Percentiles rank a stretch among this genome's conserved stretches.
These are phyloP conservation scores for Limenitis camilla DNA, from an alignment of 2,888 invertebrate species.

Conservation along the genomic window DNA sequence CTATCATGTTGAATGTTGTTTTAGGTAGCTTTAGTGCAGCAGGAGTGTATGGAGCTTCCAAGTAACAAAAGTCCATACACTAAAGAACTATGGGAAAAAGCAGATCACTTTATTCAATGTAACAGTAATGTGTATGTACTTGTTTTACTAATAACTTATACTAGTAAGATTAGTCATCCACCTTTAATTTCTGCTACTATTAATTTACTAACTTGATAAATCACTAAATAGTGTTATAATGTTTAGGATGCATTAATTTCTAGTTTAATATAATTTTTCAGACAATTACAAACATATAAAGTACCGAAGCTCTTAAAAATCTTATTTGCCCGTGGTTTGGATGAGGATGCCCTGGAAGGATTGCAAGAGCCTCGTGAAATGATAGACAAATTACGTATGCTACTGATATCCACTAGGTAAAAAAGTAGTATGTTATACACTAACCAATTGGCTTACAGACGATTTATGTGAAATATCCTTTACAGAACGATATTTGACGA, in stretches of 20 bases:
- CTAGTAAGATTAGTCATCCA: not conserved
- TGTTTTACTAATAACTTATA: not conserved
- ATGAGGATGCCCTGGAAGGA: conserved; percentile 38
- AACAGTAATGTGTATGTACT: conserved; percentile 34
- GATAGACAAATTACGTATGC: conserved; percentile 18
- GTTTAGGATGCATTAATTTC: not conserved
- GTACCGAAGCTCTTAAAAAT: conserved; percentile 41
- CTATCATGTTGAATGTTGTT: not conserved
- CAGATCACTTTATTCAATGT: conserved; percentile 30
- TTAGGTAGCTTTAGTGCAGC: conserved; percentile 48
- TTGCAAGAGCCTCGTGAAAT: conserved; percentile 26
- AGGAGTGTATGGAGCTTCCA: conserved; percentile 28
- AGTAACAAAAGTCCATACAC: conserved; percentile 38
- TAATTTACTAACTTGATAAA: not conserved
- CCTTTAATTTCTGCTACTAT: not conserved
- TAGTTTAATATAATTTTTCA: conserved; percentile 25
- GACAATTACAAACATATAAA: conserved; percentile 33
- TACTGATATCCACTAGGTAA: conserved; percentile 26
- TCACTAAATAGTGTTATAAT: not conserved
- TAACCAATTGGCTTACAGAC: not conserved
- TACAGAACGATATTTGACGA: conserved; percentile 44
- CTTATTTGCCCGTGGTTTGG: conserved; percentile 40
- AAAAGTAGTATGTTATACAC: not conserved
- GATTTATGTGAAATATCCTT: conserved; percentile 12
- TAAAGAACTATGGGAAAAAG: conserved; percentile 29